Evolutionary conservation across 1,140 invertebrate genomes (phyloP).

Genomic region (Drosophila orena): DNA sequence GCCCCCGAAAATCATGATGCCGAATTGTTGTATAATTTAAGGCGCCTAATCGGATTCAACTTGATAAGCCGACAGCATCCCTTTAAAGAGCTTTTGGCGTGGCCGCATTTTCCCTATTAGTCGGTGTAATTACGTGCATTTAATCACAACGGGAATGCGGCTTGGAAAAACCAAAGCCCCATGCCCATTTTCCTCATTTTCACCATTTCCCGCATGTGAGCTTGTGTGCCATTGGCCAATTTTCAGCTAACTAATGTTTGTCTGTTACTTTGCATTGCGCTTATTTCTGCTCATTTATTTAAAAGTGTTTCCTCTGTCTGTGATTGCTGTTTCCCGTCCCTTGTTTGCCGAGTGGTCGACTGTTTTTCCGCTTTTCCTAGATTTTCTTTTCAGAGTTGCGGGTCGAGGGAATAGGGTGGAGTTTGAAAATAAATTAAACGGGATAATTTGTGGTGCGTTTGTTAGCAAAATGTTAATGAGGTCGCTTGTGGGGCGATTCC

Average conservation of each 20-base stretch:
- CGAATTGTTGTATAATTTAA: constrained; percentile 29
- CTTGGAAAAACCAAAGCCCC: constrained; percentile 28
- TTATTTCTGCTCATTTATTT: constrained; percentile 67
- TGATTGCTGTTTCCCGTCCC: constrained; percentile 33
- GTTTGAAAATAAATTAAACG: constrained; percentile 53
- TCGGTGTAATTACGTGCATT: constrained; percentile 62
- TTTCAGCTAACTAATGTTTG: constrained; percentile 72
- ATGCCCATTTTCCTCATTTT: neutral
- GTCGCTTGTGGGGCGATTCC: constrained; percentile 3
- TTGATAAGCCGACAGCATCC: constrained; percentile 34
- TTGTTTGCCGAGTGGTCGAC: constrained; percentile 26
- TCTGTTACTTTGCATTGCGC: constrained; percentile 47
- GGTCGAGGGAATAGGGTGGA: constrained; percentile 2
- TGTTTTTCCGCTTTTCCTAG: constrained; percentile 9
- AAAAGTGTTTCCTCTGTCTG: constrained; percentile 39
- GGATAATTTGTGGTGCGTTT: constrained; percentile 73
- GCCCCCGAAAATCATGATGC: neutral
- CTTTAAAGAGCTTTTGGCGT: constrained; percentile 24
- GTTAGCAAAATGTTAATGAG: constrained; percentile 57
- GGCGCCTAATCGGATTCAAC: constrained; percentile 26
- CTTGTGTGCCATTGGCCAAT: constrained; percentile 40
- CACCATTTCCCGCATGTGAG: neutral
- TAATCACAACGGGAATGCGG: constrained; percentile 57
- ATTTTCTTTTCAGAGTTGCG: constrained; percentile 15
- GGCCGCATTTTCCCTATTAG: constrained; percentile 46